These are phyloP conservation scores for Anthopleura sola DNA, from an alignment of 64 coral and sea anemone genomes.

Conservation along the genomic window DNA sequence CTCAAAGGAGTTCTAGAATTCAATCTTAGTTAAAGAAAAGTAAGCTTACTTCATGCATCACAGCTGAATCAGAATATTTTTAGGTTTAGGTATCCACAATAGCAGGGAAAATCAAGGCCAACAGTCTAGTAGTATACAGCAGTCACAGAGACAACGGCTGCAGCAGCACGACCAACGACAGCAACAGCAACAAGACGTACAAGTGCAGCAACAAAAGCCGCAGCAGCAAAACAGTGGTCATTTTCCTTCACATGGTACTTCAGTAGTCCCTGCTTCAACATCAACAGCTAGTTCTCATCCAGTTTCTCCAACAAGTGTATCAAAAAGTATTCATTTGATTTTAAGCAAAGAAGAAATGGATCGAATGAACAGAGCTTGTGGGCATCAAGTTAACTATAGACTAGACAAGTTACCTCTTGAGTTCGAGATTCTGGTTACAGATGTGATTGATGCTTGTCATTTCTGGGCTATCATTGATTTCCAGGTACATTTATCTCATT, in stretches of 20 bases:
- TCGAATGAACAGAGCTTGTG: not conserved
- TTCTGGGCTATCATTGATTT: conserved; percentile 84
- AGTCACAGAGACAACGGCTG: not conserved
- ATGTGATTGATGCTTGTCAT: conserved; percentile 73
- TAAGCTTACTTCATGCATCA: too few species aligned
- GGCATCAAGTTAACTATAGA: not conserved
- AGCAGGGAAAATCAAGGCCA: not conserved
- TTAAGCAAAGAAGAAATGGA: conserved; percentile 19
- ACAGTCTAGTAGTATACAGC: not conserved
- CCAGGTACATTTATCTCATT: conserved; percentile 31
- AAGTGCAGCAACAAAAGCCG: not conserved
- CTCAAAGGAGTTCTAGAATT: too few species aligned
- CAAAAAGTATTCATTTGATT: not conserved
- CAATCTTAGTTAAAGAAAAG: too few species aligned
- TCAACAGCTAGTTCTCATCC: not conserved
- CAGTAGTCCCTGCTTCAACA: not conserved
- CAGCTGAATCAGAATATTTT: too few species aligned
- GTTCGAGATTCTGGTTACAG: conserved; percentile 68
- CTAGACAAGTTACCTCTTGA: conserved; percentile 9
- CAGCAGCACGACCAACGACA: not conserved
- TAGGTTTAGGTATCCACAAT: not conserved
- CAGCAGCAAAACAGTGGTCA: not conserved
- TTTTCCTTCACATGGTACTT: not conserved
- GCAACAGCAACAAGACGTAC: not conserved
- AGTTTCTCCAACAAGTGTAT: not conserved